Evolutionary conservation across 2,797 vertebrate genomes (phyloP), one percentile per base, ranked within the genome.

Genomic region (Alosa sapidissima): DNA sequence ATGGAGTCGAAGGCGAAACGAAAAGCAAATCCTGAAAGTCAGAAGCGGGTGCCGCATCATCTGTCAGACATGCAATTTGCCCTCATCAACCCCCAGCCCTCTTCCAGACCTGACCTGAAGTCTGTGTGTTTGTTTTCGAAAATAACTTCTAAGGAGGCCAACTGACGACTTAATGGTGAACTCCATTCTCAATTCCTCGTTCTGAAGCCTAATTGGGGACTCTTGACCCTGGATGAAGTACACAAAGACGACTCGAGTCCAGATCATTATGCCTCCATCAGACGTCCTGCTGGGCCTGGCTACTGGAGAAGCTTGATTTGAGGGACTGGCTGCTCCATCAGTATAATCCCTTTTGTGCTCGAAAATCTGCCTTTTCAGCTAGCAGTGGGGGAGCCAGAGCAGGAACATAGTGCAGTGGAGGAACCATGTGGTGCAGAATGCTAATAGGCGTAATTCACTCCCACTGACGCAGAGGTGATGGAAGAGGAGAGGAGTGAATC

Each of bases 1-100:
- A 89, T 88, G 86, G 88, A 88, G 81, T 82, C 78, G 62, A 82
- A 45, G 89, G 84, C 85, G 86, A 87, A 84, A 86, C 84, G 85
- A 84, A 88, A 82, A 68, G 47, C 83, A 72, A 28, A 49, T 58
- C 68, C 54, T 19, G 14, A 72, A 36, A 84, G 72, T 51, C 84
- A 68, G 58, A 1, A 33, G 55, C 24, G 16, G 82, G 55, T 75
- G 81, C 6, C 45, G 52, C 14, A 28, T 49, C 47, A 21, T 36
- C 33, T 51, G 36, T 14, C 16, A 84, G 81, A 36, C 51, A 24
- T 16, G 55, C 47, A 54, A 47, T 75, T 85, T 81, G 8, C 24
- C 47, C 83, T 82, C 48, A 14, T 47, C 28, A 62, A 78, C 36
- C n/a, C 33, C 14, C 28, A 47, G 68, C 14, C 36, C 36, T 41